These are phyloP conservation scores for Athripsodes cinereus DNA, from an alignment of 2,888 invertebrate species.

Conservation along the genomic window DNA sequence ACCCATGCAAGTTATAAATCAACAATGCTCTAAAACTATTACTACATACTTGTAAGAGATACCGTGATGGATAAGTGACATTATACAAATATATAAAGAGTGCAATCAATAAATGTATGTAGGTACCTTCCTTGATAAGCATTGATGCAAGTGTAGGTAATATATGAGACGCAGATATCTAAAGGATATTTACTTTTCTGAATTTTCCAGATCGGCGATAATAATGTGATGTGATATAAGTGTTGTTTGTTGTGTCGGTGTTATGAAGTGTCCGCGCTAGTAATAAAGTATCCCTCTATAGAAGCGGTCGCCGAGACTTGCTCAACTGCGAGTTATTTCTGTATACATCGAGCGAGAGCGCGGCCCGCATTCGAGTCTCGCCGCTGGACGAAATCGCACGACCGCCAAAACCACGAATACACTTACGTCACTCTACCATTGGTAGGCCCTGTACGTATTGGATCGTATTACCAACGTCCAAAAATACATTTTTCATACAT, in stretches of 20 bases:
- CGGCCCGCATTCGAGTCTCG: slow-evolving; percentile 24
- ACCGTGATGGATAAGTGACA: too few relatives aligned
- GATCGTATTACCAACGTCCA: slow-evolving; percentile 25
- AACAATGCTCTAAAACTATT: too few relatives aligned
- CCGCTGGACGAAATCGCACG: slow-evolving; percentile 20
- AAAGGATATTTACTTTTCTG: background rate
- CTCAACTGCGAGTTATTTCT: slow-evolving; percentile 11
- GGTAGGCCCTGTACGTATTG: slow-evolving; percentile 15
- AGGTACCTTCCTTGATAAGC: too few relatives aligned
- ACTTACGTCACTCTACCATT: slow-evolving; percentile 21
- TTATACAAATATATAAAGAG: too few relatives aligned
- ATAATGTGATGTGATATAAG: background rate
- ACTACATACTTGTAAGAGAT: too few relatives aligned
- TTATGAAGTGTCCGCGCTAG: slow-evolving; percentile 5
- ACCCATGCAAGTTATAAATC: too few relatives aligned
- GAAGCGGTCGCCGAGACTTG: slow-evolving; percentile 7
- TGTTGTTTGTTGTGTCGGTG: slow-evolving; percentile 1
- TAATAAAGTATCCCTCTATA: slow-evolving; percentile 16
- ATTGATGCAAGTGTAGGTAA: too few relatives aligned
- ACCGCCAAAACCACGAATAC: slow-evolving; percentile 5
- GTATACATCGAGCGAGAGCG: slow-evolving; percentile 8
- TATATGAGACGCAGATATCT: too few relatives aligned
- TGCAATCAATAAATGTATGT: too few relatives aligned
- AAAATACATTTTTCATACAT: slow-evolving; percentile 21
- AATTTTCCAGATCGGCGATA: background rate